Base-by-base conservation (phyloP, 2,888 invertebrate species). In the Dioctria linearis region DNA sequence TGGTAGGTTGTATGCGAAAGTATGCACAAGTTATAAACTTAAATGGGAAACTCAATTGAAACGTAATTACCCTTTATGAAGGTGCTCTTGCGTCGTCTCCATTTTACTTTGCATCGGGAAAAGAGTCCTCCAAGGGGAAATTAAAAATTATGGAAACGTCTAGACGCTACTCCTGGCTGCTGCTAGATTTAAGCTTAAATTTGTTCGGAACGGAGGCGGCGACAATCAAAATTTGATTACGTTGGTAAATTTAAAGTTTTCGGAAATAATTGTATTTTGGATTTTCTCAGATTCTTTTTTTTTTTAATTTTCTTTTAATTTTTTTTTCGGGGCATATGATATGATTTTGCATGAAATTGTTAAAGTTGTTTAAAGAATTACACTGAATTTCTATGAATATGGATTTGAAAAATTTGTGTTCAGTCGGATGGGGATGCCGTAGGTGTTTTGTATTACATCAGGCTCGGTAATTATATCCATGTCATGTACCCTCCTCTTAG, bases 131-230 rank as follows among this genome's bases (percentile, higher is more conserved):
- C 67, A 13, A 67, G 37, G 67, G 67, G 67, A 67, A 67, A 67
- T 67, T 67, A 67, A 67, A 67, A 67, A 67, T 67, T 67, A 67
- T 67, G 25, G 13, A 46, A 67, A 46, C 67, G 67, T 67, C 67
- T 67, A 67, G 67, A 67, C 67, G 67, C 46, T 67, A 46, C 25
- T 25, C 25, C 25, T 25, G 25, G 2, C 25, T 25, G 25, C 25
- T 25, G 25, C 25, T 25, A 25, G 25, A 25, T 25, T 25, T 42
- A 67, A 49, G 46, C 46, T 25, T 67, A 25, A 67, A 67, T 67
- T 66, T 67, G 46, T 67, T 67, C 43, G 67, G 46, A 46, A 67
- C 42, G 67, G n/a, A n/a, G n/a, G 46, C 67, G 67, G 46, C 67
- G 67, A 67, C 67, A 67, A 67, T 43, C 67, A 43, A 46, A 67